Evolutionary conservation across 2,888 invertebrate genomes (phyloP).

Genomic region (Linnaemya tessellans): DNA sequence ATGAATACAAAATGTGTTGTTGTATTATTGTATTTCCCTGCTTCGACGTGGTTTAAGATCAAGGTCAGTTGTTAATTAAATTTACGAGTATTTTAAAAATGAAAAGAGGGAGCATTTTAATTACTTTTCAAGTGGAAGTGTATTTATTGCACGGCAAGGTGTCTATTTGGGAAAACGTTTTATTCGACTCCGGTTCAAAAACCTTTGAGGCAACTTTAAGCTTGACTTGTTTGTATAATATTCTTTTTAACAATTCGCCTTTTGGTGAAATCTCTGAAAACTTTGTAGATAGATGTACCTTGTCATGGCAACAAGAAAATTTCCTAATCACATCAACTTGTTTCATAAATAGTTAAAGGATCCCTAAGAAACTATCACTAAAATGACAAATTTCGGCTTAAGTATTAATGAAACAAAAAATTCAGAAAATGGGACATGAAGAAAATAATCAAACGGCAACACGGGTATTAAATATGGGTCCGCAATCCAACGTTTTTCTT

Average conservation of each 20-base stretch:
- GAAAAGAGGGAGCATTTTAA: constrained; percentile 34
- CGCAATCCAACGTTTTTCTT: too few species aligned
- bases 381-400: too few species aligned
- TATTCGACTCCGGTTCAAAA: not conserved
- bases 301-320: too few species aligned
- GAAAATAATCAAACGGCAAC: too few species aligned
- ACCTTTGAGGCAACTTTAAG: not conserved
- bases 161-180: constrained; percentile 2
- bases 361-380: too few species aligned
- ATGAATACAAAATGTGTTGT: constrained; percentile 48
- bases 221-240: not conserved
- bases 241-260: not conserved
- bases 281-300: too few species aligned
- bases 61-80: constrained; percentile 70
- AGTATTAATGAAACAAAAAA: too few species aligned
- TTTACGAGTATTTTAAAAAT: constrained; percentile 44
- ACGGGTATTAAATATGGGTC: too few species aligned
- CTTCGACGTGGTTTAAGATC: constrained; percentile 42
- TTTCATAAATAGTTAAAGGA: too few species aligned
- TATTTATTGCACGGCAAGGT: constrained; percentile 8
- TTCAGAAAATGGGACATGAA: too few species aligned
- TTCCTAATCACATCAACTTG: too few species aligned
- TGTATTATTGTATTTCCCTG: constrained; percentile 9
- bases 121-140: not conserved
- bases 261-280: too few species aligned